phyloP scores from a whole-genome alignment of 1,140 invertebrate species.

The Drosophila pachea region DNA sequence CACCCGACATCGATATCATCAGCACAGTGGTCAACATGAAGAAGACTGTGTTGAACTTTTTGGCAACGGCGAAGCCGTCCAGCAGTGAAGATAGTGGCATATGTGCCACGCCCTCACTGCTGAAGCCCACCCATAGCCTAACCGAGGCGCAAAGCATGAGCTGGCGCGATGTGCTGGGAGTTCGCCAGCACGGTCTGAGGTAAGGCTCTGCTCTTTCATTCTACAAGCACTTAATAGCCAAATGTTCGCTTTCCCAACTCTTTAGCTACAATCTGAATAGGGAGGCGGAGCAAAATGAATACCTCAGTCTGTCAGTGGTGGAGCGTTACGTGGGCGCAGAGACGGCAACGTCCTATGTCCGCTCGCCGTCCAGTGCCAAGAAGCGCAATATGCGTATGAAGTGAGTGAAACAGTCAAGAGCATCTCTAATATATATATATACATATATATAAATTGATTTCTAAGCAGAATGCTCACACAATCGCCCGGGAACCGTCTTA shows the following conservation, averaged over 20 bases:
- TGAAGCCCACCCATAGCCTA: conserved; percentile 64
- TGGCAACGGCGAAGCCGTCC: conserved; percentile 9
- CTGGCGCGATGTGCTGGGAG: conserved; percentile 80
- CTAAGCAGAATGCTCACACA: conserved; percentile 79
- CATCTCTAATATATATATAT: background rate
- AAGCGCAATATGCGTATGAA: conserved; percentile 80
- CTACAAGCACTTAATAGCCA: background rate
- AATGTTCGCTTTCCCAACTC: background rate
- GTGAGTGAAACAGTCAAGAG: conserved; percentile 34
- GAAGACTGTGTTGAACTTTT: conserved; percentile 67
- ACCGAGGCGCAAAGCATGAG: conserved; percentile 68
- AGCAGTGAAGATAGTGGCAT: conserved; percentile 44
- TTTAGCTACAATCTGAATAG: conserved; percentile 82
- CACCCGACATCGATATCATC: conserved; percentile 79
- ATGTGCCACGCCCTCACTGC: conserved; percentile 46
- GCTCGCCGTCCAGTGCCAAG: conserved; percentile 80
- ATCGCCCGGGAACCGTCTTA: conserved; percentile 83
- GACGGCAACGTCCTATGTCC: conserved; percentile 83
- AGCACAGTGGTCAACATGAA: conserved; percentile 80
- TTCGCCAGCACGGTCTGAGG: conserved; percentile 81
- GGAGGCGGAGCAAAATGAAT: conserved; percentile 82
- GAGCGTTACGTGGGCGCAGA: conserved; percentile 82
- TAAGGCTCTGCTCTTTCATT: background rate
- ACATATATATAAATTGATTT: background rate
- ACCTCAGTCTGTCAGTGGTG: conserved; percentile 81